Evolutionary conservation across 30 jellyfish, hydroid and myxozoan genomes (phyloP), one percentile per base, ranked within the genome.

Genomic region (Nemopilema nomurai): DNA sequence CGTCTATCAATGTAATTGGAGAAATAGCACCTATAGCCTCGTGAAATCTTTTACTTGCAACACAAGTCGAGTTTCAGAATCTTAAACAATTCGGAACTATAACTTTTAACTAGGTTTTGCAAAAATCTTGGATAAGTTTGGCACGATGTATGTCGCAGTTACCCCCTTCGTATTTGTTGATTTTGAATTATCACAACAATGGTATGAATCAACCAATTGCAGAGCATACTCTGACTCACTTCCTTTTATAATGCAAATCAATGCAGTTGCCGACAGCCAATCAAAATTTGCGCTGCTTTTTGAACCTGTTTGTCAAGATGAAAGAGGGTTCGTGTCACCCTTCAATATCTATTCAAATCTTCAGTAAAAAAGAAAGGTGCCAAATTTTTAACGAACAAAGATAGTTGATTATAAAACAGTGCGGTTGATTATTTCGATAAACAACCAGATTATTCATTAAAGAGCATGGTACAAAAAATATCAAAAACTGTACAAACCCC

Each of bases 231-330:
- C 53, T 80, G 89, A 80, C 70, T 80, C 89, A 80, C 70, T 26
- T 33, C 24, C 66, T 49, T 33, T 66, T 80, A 49, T 67, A 28
- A 65, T 64, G 81, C 74, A 80, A 80, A 67, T 67, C 64, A 32
- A 28, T 27, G 86, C 63, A 80, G 28, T 68, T 29, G 73, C 81
- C 72, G 69, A 80, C 74, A 80, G 74, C 89, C 89, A 80, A 80
- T 80, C 89, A 29, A 66, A 80, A 23, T 51, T 20, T 24, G 16
- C 8, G n/a, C 32, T 13, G 57, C 57, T 41, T 41, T 41, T 41
- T 41, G 57, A 41, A 41, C 57, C 57, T 41, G 57, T 41, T 13
- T 3, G 6, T 41, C 57, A 41, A 6, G 13, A 41, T 41, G 13
- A 41, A 3, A n/a, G 13, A 41, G 57, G 57, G 57, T 41, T 41